Evolutionary conservation across 2,113 vertebrate species (phyloP), one percentile per base, ranked within the genome.

Genomic region (Pangasianodon hypophthalmus): DNA sequence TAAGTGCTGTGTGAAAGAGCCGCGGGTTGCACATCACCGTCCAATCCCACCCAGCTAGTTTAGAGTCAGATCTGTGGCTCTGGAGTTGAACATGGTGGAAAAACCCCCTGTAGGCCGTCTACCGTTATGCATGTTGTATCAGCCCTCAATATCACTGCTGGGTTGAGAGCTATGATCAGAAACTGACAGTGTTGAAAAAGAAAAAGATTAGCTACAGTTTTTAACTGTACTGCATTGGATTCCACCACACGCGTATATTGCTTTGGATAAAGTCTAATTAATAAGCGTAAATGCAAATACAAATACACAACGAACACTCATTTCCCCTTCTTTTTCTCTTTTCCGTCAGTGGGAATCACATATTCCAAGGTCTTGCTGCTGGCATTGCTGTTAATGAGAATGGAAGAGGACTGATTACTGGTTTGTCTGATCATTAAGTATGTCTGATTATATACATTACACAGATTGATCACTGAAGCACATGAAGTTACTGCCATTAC

Each of bases 301-400:
- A 16, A 52, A 64, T 60, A 44, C 8, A 50, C 26, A 67, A 13
- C 2, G 24, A 52, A 44, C 9, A 21, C 32, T 21, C 24, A n/a
- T 58, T 80, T 79, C 2, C 29, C 41, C 44, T 16, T 46, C 16
- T 21, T 37, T 90, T 80, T 91, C 19, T 32, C 77, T 94, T 24
- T 24, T 87, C 16, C 91, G n/a, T 71, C 90, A 98, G 97, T 54
- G 97, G 97, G 90, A 99, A 98, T 94, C 97, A 97, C 93, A 98
- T 98, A 93, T 98, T 97, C 93, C 97, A 97, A 91, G 97, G 98
- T 32, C 97, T 97, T 52, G 97, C 97, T 58, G 98, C 98, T 0
- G 97, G 97, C 79, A 97, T 99, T 67, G 98, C 97, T 7, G 96
- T 98, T 84, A 98, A 98, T 2, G 97, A 98, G 94, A 98, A 97